Evolutionary conservation across 2,113 vertebrate genomes (phyloP).

Genomic region (Helogale parvula): DNA sequence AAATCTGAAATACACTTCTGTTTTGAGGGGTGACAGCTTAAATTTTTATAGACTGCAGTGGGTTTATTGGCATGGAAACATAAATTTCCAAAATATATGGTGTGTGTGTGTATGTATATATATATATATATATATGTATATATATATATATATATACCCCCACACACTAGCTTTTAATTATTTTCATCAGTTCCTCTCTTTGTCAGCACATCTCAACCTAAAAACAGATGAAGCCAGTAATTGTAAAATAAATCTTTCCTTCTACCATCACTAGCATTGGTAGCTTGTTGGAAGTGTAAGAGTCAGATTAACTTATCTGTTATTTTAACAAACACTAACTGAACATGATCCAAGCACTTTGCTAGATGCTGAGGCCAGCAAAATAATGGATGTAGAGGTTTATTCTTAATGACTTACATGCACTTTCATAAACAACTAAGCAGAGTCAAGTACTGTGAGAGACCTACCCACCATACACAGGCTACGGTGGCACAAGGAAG

Average conservation of each 20-base stretch:
- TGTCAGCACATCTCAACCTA: background rate
- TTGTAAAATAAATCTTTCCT: background rate
- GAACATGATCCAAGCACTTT: background rate
- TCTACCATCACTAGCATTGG: background rate
- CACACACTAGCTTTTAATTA: background rate
- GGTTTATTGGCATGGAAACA: background rate
- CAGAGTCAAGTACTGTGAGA: background rate
- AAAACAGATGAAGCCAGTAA: background rate
- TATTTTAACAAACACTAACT: background rate
- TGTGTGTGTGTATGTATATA: fast-evolving
- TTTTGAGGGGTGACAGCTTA: background rate
- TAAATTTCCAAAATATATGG: background rate
- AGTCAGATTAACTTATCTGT: background rate
- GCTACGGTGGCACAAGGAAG: background rate
- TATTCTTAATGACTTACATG: background rate
- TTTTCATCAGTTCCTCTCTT: background rate
- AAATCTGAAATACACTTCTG: background rate
- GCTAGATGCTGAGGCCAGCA: background rate
- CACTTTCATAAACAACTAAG: background rate
- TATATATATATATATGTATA: too few relatives aligned
- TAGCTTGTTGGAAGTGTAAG: background rate
- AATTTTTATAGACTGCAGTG: conserved; percentile 19
- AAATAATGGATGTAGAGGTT: background rate
- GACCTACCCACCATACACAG: background rate
- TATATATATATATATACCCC: too few relatives aligned